A percentile compares a stretch with the other conserved stretches of the same genome.
Conservation (phyloP, 2,888 invertebrate genomes). For the Morpho helenor region DNA sequence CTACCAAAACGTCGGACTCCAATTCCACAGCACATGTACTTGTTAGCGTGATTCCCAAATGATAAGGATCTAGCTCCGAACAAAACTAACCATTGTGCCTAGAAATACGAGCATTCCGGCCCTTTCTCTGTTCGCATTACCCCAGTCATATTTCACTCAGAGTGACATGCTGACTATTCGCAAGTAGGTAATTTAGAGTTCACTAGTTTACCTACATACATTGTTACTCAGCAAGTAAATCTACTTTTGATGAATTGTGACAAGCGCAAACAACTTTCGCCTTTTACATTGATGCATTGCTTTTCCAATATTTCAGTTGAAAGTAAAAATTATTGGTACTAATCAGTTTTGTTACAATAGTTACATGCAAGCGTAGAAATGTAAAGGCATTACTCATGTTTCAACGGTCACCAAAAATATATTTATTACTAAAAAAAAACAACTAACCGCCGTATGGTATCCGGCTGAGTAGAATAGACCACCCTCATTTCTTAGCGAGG, state of each 20-base stretch:
- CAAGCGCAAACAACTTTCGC: conserved; percentile 28
- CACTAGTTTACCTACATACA: conserved; percentile 30
- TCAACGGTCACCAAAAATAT: no score
- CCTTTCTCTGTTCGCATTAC: conserved; percentile 33
- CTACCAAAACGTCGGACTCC: conserved; percentile 55
- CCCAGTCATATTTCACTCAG: conserved; percentile 33
- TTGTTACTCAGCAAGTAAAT: conserved; percentile 26
- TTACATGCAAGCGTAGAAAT: no score
- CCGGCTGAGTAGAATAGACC: no score
- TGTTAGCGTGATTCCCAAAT: conserved; percentile 69
- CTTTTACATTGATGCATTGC: conserved; percentile 19
- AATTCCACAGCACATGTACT: conserved; percentile 65
- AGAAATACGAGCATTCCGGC: conserved; percentile 31
- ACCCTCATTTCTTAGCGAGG: no score
- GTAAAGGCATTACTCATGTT: no score
- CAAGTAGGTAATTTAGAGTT: conserved; percentile 32
- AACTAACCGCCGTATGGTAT: no score
- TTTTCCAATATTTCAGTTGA: conserved; percentile 3
- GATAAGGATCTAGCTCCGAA: conserved; percentile 59
- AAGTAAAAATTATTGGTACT: background rate
- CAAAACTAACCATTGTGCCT: conserved; percentile 43
- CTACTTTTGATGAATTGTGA: conserved; percentile 29
- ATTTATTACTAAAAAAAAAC: no score
- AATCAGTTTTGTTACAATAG: no score
- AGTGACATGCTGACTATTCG: conserved; percentile 33